Conservation (phyloP, 1,140 invertebrate genomes). For the Polypedilum pembai region DNA sequence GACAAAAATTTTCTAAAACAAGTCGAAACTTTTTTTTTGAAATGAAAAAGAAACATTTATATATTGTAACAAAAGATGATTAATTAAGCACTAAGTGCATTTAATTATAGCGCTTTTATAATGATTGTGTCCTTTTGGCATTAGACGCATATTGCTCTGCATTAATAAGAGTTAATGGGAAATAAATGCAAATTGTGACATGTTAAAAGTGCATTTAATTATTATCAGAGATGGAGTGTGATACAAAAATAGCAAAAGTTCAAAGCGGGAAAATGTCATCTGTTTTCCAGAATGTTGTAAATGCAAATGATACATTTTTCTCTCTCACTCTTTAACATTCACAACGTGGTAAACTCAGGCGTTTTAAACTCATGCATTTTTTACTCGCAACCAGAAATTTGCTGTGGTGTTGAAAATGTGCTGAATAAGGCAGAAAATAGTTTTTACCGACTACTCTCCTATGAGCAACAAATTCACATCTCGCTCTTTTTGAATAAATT, state of each 20-base stretch:
- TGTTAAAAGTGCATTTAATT: neutral
- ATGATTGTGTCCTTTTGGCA: neutral
- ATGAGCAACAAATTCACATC: no score
- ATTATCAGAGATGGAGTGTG: neutral
- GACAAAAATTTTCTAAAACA: neutral
- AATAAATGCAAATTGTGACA: neutral
- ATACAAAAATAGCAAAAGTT: conserved; percentile 5
- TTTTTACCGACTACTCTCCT: no score
- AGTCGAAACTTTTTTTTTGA: no score
- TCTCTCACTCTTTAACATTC: neutral
- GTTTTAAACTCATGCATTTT: neutral
- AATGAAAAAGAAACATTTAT: neutral
- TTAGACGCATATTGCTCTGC: neutral
- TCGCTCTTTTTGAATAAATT: no score
- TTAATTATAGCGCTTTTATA: neutral
- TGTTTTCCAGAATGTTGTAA: conserved; percentile 10
- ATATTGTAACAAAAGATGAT: neutral
- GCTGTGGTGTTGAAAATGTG: no score
- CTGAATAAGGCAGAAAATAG: no score
- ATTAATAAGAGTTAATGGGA: neutral
- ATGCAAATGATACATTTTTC: neutral
- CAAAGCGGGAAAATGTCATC: neutral
- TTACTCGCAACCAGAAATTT: no score
- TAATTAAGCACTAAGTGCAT: neutral
- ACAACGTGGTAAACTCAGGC: no score